Evolutionary conservation across 2,113 vertebrate genomes (phyloP).

Genomic region (Mormoops blainvillei): DNA sequence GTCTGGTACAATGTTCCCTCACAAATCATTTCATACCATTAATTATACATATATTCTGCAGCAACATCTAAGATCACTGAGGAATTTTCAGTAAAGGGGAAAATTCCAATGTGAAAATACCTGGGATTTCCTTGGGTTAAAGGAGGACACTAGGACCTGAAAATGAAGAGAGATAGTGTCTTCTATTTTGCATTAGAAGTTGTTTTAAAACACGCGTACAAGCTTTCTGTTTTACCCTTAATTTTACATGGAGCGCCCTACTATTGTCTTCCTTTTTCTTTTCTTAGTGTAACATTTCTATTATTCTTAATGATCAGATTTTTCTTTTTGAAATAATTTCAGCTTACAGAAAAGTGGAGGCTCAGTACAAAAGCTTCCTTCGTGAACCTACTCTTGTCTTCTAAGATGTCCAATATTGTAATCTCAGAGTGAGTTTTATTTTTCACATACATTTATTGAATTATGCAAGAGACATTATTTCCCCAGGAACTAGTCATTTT

Average conservation of each 20-base stretch:
- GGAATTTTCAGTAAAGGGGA: not conserved
- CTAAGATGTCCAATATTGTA: not conserved
- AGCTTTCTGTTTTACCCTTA: not conserved
- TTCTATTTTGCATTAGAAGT: not conserved
- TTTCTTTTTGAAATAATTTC: not conserved
- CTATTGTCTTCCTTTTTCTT: not conserved
- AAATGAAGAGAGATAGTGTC: not conserved
- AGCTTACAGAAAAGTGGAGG: not conserved
- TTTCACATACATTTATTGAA: not conserved
- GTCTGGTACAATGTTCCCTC: conserved; percentile 22
- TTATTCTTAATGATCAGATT: not conserved
- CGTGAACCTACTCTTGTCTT: not conserved
- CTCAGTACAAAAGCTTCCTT: not conserved
- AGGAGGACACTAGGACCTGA: not conserved
- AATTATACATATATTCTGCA: conserved; percentile 24
- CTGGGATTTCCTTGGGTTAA: not conserved
- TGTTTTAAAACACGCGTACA: not conserved
- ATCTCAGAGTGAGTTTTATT: not conserved
- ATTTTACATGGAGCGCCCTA: not conserved
- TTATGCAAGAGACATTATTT: not conserved
- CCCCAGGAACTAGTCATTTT: not conserved
- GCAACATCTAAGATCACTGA: not conserved
- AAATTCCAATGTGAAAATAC: not conserved
- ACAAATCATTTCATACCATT: conserved; percentile 27
- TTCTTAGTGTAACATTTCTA: not conserved